A percentile compares a stretch with the other conserved stretches of the same genome.
Evolutionary conservation across 2,888 invertebrate species (phyloP).

Genomic region (Chrysotoxum bicinctum): DNA sequence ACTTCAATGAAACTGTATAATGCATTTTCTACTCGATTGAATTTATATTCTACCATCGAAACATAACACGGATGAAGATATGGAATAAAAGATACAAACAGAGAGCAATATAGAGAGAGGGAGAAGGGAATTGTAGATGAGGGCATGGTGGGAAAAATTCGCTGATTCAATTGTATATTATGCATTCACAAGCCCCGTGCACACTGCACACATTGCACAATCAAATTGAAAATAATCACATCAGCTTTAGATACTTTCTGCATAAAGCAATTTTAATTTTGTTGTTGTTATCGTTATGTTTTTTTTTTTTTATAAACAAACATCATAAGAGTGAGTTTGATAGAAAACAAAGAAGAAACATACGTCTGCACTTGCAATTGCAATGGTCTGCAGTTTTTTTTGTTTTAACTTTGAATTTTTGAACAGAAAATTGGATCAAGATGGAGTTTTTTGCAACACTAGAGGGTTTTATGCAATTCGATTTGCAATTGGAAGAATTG

Average conservation of each 20-base stretch:
- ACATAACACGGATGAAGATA: not conserved
- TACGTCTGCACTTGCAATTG: conserved; percentile 26
- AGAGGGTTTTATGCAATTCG: conserved; percentile 7
- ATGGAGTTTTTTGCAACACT: not conserved
- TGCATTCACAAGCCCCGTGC: conserved; percentile 25
- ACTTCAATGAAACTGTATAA: conserved; percentile 47
- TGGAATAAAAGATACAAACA: not conserved
- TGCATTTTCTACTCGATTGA: conserved; percentile 31
- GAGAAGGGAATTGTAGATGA: not conserved
- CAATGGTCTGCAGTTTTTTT: conserved; percentile 19
- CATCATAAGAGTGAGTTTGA: not conserved
- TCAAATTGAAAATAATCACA: conserved; percentile 53
- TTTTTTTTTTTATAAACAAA: conserved; percentile 10
- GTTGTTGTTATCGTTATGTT: not conserved
- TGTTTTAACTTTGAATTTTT: conserved; percentile 1
- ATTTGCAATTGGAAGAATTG: conserved; percentile 4
- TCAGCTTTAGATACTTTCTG: conserved; percentile 17
- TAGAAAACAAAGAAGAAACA: not conserved
- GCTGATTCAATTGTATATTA: conserved; percentile 52
- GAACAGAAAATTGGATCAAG: conserved; percentile 16
- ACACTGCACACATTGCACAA: conserved; percentile 49
- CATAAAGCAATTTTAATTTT: not conserved
- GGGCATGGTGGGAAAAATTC: conserved; percentile 4
- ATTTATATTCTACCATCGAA: conserved; percentile 10
- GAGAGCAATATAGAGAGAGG: not conserved